Base-by-base conservation (phyloP, 1,140 invertebrate genomes). In the Micrasema minimum region DNA sequence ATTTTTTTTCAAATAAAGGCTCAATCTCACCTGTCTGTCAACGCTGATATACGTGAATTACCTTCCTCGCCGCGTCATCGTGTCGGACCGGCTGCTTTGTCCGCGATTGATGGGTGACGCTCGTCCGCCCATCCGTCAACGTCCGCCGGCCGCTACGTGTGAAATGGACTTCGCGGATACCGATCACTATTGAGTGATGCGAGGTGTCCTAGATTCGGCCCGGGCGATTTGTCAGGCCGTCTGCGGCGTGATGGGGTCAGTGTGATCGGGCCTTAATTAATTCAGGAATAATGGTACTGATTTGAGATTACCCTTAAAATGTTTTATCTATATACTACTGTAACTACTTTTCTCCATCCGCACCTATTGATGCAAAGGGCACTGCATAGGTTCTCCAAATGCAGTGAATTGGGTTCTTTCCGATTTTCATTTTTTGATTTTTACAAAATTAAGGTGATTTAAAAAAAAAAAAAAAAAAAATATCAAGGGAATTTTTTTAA, bases 141-240 rank as follows among this genome's bases (percentile, higher is more conserved):
- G 53, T 57, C 53, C 53, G 53, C 23, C 31, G 2, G 53, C 23
- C 23, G 18, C 31, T 57, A 57, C 48, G 53, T 57, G 53, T 37
- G 53, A 57, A 57, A 57, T 57, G 53, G 53, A 14, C 53, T 57
- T 18, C n/a, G 53, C 53, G 53, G 35, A 57, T 57, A 57, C 53
- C 53, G 12, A 57, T 57, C 35, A 57, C 53, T 11, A 37, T 38
- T 57, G 53, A 57, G n/a, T 35, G 31, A 57, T 57, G 53, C 53
- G 26, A 12, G 11, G 35, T 35, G 48, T 57, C 53, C 53, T 57
- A 37, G 23, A 57, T 37, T 57, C 53, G 53, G 53, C 14, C 35
- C 53, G 12, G 53, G 35, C 35, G 53, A 31, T 57, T 57, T 57
- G 53, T 57, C 53, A 35, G 26, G 18, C 48, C 48, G 7, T 1